Conservation (phyloP, 2,888 invertebrate genomes). For the Epistrophella euchroma region DNA sequence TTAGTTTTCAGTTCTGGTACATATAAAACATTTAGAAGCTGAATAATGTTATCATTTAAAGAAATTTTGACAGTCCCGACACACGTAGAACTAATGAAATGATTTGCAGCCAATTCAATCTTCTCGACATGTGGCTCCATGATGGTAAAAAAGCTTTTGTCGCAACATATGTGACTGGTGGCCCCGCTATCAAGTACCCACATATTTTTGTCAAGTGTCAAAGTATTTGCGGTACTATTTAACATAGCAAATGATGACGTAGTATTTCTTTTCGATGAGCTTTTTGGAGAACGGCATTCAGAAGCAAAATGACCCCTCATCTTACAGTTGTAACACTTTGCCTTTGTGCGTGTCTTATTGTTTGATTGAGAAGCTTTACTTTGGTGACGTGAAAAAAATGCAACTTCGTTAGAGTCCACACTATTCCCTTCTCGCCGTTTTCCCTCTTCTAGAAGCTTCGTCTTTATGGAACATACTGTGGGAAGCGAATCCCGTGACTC, state of each 20-base stretch:
- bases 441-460: no score
- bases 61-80: slow-evolving; percentile 11
- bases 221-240: neutral
- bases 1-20: no score
- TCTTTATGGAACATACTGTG: no score
- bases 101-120: slow-evolving; percentile 20
- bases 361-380: neutral
- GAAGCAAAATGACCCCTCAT: slow-evolving; percentile 10
- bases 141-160: slow-evolving; percentile 26
- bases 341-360: neutral
- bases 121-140: slow-evolving; percentile 9
- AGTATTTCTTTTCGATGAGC: neutral
- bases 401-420: neutral
- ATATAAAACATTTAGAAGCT: no score
- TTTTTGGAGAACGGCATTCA: slow-evolving; percentile 11
- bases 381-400: slow-evolving; percentile 1
- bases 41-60: no score
- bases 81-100: slow-evolving; percentile 12
- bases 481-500: no score
- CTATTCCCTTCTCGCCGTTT: no score
- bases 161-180: slow-evolving; percentile 28
- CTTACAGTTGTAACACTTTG: slow-evolving; percentile 6
- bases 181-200: slow-evolving; percentile 40
- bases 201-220: neutral
- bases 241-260: slow-evolving; percentile 20